A percentile compares a stretch with the other conserved stretches of the same genome.
Evolutionary conservation across 2,113 vertebrate species (phyloP).

Genomic region (Pedionomus torquatus): DNA sequence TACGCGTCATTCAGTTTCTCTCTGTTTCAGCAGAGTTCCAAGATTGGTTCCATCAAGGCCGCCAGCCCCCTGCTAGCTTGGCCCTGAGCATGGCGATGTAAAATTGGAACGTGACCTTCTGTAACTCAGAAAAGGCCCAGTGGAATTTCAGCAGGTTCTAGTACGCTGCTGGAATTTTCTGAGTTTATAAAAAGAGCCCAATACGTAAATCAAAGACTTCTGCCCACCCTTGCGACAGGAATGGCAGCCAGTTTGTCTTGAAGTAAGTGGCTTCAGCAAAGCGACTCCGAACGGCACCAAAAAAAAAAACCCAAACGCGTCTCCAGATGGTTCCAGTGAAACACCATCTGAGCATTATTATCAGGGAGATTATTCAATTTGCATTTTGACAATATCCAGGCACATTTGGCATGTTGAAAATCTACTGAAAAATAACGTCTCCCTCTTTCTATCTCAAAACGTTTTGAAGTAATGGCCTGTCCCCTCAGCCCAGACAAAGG

Average conservation of each 20-base stretch:
- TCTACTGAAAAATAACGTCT: neutral
- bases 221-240: constrained; percentile 54
- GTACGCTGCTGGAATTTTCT: constrained; percentile 67
- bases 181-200: constrained; percentile 49
- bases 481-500: neutral
- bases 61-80: constrained; percentile 30
- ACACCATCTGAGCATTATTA: constrained; percentile 63
- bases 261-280: constrained; percentile 77
- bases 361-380: constrained; percentile 71
- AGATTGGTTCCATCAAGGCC: constrained; percentile 52
- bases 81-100: neutral
- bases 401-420: constrained; percentile 12
- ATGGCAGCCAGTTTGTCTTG: constrained; percentile 80
- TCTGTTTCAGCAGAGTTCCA: neutral
- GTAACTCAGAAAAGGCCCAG: constrained; percentile 60
- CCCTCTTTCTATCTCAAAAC: neutral
- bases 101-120: constrained; percentile 34
- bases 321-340: constrained; percentile 81
- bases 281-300: constrained; percentile 50
- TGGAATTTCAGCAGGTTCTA: constrained; percentile 43
- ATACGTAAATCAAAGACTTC: constrained; percentile 74
- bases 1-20: neutral
- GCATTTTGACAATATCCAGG: constrained; percentile 69
- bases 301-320: no score
- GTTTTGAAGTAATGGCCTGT: rapidly evolving